Evolutionary conservation across 2,888 invertebrate genomes (phyloP).

Genomic region (Erpobdella octoculata): DNA sequence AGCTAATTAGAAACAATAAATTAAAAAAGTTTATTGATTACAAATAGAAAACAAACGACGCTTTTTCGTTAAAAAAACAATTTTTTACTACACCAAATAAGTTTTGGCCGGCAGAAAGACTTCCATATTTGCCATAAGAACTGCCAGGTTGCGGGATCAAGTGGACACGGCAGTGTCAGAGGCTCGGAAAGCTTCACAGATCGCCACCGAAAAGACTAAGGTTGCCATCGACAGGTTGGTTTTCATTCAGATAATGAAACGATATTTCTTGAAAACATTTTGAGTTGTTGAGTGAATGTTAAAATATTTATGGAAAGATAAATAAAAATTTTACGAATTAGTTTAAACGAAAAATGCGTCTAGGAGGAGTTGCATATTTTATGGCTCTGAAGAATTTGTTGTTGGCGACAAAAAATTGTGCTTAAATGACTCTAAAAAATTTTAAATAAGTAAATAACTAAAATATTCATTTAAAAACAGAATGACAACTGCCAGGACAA

Average conservation of each 20-base stretch:
- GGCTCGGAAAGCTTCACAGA: constrained; percentile 21
- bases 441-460: no score
- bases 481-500: constrained; percentile 8
- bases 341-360: neutral
- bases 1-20: no score
- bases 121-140: constrained; percentile 24
- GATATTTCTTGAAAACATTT: no score
- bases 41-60: neutral
- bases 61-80: neutral
- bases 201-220: constrained; percentile 22
- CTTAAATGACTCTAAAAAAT: no score
- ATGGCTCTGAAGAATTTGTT: no score
- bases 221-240: constrained; percentile 18
- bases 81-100: neutral
- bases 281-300: no score
- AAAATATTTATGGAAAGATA: no score
- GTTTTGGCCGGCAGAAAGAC: constrained; percentile 14
- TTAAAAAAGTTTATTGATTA: no score
- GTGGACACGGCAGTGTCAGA: constrained; percentile 20
- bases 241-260: neutral
- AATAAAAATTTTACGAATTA: neutral
- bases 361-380: no score
- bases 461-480: no score
- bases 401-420: no score
- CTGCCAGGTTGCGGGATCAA: constrained; percentile 15